phyloP scores from a whole-genome alignment of 2,888 invertebrate species.

The Byasa hedistus region DNA sequence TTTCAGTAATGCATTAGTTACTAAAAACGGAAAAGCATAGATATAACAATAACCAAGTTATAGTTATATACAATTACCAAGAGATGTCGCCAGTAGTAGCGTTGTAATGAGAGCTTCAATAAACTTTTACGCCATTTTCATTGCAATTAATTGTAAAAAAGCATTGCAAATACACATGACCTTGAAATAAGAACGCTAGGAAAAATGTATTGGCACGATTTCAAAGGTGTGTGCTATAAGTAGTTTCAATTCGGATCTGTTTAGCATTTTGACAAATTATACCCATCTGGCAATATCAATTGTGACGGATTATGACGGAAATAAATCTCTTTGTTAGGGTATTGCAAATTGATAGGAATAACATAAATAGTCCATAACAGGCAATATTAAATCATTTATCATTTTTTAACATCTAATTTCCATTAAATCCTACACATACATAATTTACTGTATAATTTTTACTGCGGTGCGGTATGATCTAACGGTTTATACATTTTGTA shows the following conservation, averaged over 20 bases:
- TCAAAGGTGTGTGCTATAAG: slow-evolving; percentile 23
- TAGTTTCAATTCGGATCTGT: slow-evolving; percentile 6
- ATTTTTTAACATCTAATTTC: background rate
- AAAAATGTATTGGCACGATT: slow-evolving; percentile 22
- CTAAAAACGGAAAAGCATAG: background rate
- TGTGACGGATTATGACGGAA: slow-evolving; percentile 3
- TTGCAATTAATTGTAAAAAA: slow-evolving; percentile 7
- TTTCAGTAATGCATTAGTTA: too few relatives aligned
- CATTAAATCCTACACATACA: background rate
- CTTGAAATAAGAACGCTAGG: slow-evolving; percentile 15
- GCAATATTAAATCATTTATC: background rate
- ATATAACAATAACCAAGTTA: background rate
- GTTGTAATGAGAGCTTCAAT: background rate
- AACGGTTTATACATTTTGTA: too few relatives aligned
- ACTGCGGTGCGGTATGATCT: too few relatives aligned
- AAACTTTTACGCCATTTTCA: slow-evolving; percentile 5
- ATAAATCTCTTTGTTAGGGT: background rate
- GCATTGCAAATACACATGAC: slow-evolving; percentile 15
- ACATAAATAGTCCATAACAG: too few relatives aligned
- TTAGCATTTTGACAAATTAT: slow-evolving; percentile 10
- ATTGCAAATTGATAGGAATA: background rate
- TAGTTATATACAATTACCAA: background rate
- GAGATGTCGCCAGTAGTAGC: background rate
- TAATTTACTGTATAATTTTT: too few relatives aligned
- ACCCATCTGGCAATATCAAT: background rate